phyloP scores from a whole-genome alignment of 2,113 vertebrate species.

The Stigmatopora nigra region DNA sequence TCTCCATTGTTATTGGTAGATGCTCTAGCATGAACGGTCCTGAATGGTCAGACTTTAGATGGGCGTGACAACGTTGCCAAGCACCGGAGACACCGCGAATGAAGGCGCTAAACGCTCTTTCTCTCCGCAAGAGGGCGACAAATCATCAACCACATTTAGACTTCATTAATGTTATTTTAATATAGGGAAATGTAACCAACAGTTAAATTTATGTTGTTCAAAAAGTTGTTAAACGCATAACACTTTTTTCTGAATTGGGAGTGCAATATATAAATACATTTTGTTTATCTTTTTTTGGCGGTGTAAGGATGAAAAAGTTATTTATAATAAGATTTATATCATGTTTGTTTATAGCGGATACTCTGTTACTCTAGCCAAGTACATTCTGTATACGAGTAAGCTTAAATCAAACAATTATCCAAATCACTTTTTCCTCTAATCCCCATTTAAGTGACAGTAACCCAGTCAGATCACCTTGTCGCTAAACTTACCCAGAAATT shows the following conservation, averaged over 20 bases:
- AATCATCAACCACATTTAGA: background rate
- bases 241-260: no score
- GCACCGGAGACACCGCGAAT: conserved; percentile 47
- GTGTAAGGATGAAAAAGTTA: no score
- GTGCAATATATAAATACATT: no score
- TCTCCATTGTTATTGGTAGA: conserved; percentile 52
- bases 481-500: conserved; percentile 9
- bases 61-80: conserved; percentile 49
- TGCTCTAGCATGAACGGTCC: fast-evolving
- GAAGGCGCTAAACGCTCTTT: conserved; percentile 25
- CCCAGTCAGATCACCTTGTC: background rate
- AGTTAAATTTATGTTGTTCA: no score
- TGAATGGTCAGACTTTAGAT: conserved; percentile 50
- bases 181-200: no score
- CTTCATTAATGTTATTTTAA: background rate
- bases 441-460: background rate
- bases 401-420: background rate
- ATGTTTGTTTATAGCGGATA: background rate
- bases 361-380: background rate
- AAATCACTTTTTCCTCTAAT: background rate
- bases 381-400: background rate
- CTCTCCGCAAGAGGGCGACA: conserved; percentile 39
- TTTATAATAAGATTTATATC: background rate
- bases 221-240: no score
- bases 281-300: no score